These are phyloP conservation scores for Oophaga sylvatica DNA, from an alignment of 2,797 vertebrate genomes.

Conservation along the genomic window DNA sequence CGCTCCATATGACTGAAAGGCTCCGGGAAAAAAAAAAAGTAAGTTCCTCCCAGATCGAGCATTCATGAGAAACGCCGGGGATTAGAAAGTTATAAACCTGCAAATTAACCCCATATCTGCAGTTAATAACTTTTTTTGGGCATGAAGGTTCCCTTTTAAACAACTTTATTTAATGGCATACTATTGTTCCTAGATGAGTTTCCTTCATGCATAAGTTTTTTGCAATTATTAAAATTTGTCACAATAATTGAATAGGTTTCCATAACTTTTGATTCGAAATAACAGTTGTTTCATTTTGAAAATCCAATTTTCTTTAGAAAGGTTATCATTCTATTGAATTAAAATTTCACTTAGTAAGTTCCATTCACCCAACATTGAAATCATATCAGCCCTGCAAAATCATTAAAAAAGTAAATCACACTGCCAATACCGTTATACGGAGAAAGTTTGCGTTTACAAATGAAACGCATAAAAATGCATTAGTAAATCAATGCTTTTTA, in stretches of 20 bases:
- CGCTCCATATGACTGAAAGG: too few species aligned
- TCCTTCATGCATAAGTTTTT: too few species aligned
- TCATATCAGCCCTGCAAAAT: neutral
- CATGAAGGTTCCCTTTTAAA: too few species aligned
- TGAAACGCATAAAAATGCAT: slow-evolving; percentile 1
- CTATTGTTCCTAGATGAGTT: neutral
- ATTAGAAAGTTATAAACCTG: too few species aligned
- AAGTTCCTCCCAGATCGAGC: too few species aligned
- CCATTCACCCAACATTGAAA: slow-evolving; percentile 12
- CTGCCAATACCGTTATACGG: slow-evolving; percentile 9
- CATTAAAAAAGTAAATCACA: slow-evolving; percentile 2
- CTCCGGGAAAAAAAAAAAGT: neutral
- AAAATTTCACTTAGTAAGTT: slow-evolving; percentile 17
- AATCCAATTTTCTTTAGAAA: slow-evolving; percentile 33
- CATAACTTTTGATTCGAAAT: slow-evolving; percentile 20
- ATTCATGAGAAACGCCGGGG: too few species aligned
- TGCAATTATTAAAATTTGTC: slow-evolving; percentile 33
- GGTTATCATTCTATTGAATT: slow-evolving; percentile 15
- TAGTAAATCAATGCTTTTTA: neutral
- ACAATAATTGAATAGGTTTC: slow-evolving; percentile 22
- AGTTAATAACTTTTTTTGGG: too few species aligned
- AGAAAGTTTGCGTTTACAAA: neutral
- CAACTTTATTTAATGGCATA: neutral
- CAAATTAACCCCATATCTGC: too few species aligned
- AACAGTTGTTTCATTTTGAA: slow-evolving; percentile 25